Base-by-base conservation (phyloP, 2,888 invertebrate genomes). In the Cerceris rybyensis region DNA sequence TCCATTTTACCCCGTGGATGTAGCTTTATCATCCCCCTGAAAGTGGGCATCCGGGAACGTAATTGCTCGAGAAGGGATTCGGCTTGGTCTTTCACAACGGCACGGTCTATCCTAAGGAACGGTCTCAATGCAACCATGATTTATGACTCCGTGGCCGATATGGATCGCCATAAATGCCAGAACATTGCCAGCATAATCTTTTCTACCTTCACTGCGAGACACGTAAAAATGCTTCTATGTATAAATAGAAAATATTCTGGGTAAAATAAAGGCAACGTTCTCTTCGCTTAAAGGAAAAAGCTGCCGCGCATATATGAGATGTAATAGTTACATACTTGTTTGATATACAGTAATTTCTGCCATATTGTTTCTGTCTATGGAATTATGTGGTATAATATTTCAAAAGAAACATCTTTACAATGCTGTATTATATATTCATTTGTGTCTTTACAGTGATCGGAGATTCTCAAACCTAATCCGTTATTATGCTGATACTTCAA, bases 61-160 rank as follows among this genome's bases (percentile, higher is more conserved):
- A 83, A 82, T 82, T 83, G 82, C 73, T 66, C 59, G 76, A 73
- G 64, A 74, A 83, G 80, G 82, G 83, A 83, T 83, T 76, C 80
- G 58, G 67, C 69, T 73, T 63, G 69, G 55, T 70, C 77, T 77
- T 74, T 80, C 77, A 55, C 60, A 66, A 66, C 41, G 78, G 78
- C 67, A 46, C 42, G 75, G 57, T 71, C 73, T 80, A 83, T 82
- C 84, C 64, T 64, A 43, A 39, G 57, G 70, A 63, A 61, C 60
- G 78, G 78, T 78, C 81, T 81, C 83, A 85, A 87, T 83, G 80
- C 82, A 69, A 70, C 78, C 78, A 86, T 88, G 87, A 88, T 88
- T 88, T 88, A 88, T 84, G 85, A 72, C 70, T 65, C 59, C 69
- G 75, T 49, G 72, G 75, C 58, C 78, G 87, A 80, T 78, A 81